These are phyloP conservation scores for Acanthaster planci DNA, from an alignment of 35 echinoderm and acorn worm species.

Conservation along the genomic window DNA sequence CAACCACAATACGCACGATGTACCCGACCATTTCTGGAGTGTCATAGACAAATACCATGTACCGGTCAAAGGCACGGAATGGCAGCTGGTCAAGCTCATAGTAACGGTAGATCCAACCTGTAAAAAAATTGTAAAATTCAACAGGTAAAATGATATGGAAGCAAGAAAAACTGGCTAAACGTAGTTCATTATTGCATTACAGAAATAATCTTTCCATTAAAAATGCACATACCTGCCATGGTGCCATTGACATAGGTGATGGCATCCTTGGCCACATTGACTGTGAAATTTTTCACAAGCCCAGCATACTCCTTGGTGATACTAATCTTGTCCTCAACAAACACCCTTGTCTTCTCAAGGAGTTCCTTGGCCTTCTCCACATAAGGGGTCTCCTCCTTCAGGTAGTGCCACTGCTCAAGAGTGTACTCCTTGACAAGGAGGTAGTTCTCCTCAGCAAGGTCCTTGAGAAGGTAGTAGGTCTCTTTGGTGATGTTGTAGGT, in stretches of 20 bases:
- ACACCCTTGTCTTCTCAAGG: not conserved
- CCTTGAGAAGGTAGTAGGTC: conserved; percentile 44
- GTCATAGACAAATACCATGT: conserved; percentile 41
- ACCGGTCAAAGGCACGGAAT: conserved; percentile 36
- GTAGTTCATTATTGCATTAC: not conserved
- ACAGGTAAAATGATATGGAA: not conserved
- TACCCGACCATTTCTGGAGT: conserved; percentile 11
- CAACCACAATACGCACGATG: not conserved
- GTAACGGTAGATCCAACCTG: conserved; percentile 69
- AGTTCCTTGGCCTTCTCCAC: conserved; percentile 37
- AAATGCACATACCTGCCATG: conserved; percentile 47
- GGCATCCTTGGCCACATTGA: conserved; percentile 13
- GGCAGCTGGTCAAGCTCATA: conserved; percentile 72
- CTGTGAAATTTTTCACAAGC: conserved; percentile 41
- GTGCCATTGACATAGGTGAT: conserved; percentile 60
- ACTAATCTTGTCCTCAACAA: conserved; percentile 25
- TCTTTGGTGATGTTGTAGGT: conserved; percentile 41
- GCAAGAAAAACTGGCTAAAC: not conserved
- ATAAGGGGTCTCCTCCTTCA: conserved; percentile 26
- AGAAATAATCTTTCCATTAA: not conserved
- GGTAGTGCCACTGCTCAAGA: conserved; percentile 15
- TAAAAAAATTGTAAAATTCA: conserved; percentile 5
- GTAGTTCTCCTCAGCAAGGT: conserved; percentile 45
- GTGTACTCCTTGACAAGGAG: conserved; percentile 27
- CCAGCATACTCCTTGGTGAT: conserved; percentile 48